Base-by-base conservation (phyloP, 2,888 invertebrate species). In the Stenchaetothrips biformis region DNA sequence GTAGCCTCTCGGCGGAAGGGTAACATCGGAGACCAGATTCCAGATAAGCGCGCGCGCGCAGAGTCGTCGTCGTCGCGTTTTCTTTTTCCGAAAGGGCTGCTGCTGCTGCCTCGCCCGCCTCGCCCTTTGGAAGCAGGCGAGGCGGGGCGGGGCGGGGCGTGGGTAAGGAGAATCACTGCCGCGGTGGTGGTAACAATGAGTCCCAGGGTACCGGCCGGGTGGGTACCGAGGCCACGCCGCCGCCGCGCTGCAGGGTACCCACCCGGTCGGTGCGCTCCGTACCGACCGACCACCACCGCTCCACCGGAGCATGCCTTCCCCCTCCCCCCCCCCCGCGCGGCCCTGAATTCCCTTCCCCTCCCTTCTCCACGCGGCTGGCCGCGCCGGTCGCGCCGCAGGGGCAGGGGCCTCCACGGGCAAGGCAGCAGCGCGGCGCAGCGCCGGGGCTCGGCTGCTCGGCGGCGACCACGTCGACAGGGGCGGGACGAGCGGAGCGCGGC, bases 241-340 rank as follows among this genome's bases (percentile, higher is more conserved):
- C 67, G 37, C 37, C 37, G 37, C 37, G 37, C 37, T 59, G 37
- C 67, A 74, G 21, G 67, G 67, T 74, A 74, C 25, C 67, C 67
- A 74, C 67, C 67, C 67, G 67, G 21, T n/a, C 67, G 67, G 67
- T 74, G 21, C 67, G 53, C 53, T 13, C 53, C 53, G 53, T 18
- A 18, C 53, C 53, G 53, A 11, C 13, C 53, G 13, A 53, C 53
- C 53, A 18, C 37, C 37, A 37, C 53, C 11, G 53, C 53, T 74
- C 67, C 67, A 74, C 67, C 67, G 67, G 25, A 21, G 67, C 67
- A 21, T 74, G 67, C 67, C 67, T 37, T 37, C 37, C 67, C 21
- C 67, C 7, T 25, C 67, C 21, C 67, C 13, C 13, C 67, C 25
- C 67, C 37, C 37, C 37, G 2, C 37, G 37, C 37, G 37, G 37